Percentiles rank a stretch among this genome's conserved stretches.
phyloP scores from a whole-genome alignment of 2,113 vertebrate species.

The Chloropsis hardwickii region DNA sequence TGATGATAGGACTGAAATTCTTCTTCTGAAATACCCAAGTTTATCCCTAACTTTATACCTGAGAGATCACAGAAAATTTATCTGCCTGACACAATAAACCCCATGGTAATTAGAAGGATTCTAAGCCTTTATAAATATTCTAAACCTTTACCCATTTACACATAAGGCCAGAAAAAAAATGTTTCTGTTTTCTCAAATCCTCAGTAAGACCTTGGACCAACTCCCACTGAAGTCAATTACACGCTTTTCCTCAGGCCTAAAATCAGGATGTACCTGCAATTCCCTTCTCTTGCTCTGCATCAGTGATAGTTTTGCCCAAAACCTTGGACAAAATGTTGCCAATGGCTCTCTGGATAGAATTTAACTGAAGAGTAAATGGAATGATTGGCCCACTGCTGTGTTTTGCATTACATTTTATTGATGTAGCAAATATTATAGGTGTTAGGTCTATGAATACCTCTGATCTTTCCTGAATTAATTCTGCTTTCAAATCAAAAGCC shows the following conservation, averaged over 20 bases:
- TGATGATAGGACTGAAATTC: neutral
- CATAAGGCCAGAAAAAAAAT: neutral
- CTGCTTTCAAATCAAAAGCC: neutral
- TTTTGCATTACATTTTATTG: neutral
- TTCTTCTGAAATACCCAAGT: neutral
- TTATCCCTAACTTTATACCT: neutral
- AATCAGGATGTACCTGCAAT: neutral
- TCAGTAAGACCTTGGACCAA: neutral
- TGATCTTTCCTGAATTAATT: neutral
- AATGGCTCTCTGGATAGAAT: neutral
- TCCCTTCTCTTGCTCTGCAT: neutral
- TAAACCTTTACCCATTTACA: neutral
- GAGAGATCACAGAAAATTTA: neutral
- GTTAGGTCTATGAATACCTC: neutral
- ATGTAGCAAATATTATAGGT: neutral
- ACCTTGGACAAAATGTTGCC: neutral
- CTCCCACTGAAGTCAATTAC: neutral
- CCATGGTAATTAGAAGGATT: neutral
- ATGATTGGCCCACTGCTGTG: neutral
- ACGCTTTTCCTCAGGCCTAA: neutral
- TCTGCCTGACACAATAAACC: neutral
- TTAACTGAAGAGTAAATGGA: neutral
- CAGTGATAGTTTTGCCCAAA: neutral
- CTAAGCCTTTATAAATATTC: conserved; percentile 10
- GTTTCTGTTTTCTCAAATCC: conserved; percentile 4